A percentile compares a stretch with the other conserved stretches of the same genome.
Evolutionary conservation across 2,113 vertebrate genomes (phyloP).

Genomic region (Tricholaema leucomelas): DNA sequence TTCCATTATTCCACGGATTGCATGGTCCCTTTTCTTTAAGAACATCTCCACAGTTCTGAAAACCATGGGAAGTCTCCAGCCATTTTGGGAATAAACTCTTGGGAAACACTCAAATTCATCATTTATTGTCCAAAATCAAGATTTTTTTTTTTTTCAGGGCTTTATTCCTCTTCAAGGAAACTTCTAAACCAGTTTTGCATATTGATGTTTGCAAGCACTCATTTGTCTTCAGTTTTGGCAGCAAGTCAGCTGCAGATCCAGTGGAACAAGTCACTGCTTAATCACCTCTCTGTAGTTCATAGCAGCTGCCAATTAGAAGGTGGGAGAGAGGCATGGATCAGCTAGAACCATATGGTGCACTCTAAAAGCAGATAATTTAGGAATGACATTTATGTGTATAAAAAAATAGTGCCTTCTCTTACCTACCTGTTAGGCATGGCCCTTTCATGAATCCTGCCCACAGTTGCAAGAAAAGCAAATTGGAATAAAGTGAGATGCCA

Average conservation of each 20-base stretch:
- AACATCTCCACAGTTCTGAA: not conserved
- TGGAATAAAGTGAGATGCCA: slow-evolving; percentile 46
- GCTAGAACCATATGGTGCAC: slow-evolving; percentile 25
- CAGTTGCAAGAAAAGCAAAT: slow-evolving; percentile 51
- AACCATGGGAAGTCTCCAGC: not conserved
- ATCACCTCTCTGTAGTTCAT: slow-evolving; percentile 15
- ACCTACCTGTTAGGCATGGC: slow-evolving; percentile 30
- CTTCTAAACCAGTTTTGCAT: not conserved
- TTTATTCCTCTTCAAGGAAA: not conserved
- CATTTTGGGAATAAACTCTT: not conserved
- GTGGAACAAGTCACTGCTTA: slow-evolving; percentile 26
- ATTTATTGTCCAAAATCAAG: not conserved
- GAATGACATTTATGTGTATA: slow-evolving; percentile 57
- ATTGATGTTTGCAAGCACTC: not conserved
- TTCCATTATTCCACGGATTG: not conserved
- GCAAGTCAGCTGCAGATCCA: not conserved
- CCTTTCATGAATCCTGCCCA: not conserved
- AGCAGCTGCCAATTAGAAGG: slow-evolving; percentile 39
- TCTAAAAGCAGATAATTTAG: slow-evolving; percentile 56
- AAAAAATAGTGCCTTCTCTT: slow-evolving; percentile 54
- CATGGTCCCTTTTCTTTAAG: not conserved
- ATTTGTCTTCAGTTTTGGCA: not conserved
- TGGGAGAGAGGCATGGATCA: slow-evolving; percentile 24
- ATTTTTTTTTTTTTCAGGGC: not conserved
- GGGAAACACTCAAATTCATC: not conserved